These are phyloP conservation scores for Dusona sp. DNA, from an alignment of 2,888 invertebrate species.

Conservation along the genomic window DNA sequence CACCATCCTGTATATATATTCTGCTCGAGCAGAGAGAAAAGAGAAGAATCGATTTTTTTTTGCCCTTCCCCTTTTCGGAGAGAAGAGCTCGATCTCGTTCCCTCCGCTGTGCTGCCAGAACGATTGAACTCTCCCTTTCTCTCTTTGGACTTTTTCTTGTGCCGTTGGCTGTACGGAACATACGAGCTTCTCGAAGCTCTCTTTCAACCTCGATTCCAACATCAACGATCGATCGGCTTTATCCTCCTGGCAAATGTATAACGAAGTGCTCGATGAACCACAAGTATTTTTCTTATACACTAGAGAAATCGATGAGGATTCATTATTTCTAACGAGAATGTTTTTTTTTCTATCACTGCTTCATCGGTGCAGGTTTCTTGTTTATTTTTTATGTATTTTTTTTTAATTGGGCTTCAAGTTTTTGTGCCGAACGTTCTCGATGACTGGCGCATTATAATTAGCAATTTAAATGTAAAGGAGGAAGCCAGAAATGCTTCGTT, in stretches of 20 bases:
- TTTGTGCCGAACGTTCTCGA: background rate
- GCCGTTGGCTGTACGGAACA: conserved; percentile 45
- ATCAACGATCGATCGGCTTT: conserved; percentile 54
- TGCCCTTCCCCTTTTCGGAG: conserved; percentile 8
- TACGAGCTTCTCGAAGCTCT: conserved; percentile 35
- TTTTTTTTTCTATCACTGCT: conserved; percentile 18
- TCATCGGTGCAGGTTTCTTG: background rate
- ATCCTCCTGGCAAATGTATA: conserved; percentile 18
- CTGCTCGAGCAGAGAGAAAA: conserved; percentile 21
- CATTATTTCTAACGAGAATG: conserved; percentile 41
- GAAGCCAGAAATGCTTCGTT: background rate
- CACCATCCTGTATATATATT: conserved; percentile 7
- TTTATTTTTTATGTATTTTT: conserved; percentile 3
- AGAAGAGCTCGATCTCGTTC: conserved; percentile 31
- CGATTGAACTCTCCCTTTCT: conserved; percentile 29
- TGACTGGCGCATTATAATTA: background rate
- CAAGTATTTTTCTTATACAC: conserved; percentile 4
- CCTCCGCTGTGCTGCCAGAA: conserved; percentile 3
- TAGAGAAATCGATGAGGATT: conserved; percentile 34
- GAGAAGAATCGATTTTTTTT: conserved; percentile 37
- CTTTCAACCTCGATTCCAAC: conserved; percentile 48
- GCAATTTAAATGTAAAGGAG: background rate
- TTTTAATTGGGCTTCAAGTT: background rate
- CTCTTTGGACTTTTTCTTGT: conserved; percentile 38
- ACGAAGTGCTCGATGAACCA: conserved; percentile 33